Evolutionary conservation across 2,888 invertebrate species (phyloP), one percentile per base, ranked within the genome.

Genomic region (Yponomeuta sedellus): DNA sequence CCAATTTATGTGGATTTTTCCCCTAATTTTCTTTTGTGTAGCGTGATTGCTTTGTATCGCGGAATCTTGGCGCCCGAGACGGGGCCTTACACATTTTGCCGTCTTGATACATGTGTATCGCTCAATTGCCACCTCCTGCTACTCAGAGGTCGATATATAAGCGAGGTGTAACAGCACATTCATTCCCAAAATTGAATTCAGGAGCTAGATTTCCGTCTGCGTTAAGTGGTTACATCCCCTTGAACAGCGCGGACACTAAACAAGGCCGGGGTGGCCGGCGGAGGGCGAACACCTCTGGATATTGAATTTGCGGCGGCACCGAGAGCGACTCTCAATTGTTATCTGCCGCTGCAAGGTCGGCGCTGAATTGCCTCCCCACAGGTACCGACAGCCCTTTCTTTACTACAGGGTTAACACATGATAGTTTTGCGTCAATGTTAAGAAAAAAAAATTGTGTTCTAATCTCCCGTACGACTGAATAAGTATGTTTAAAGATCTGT

Each of bases 151-250:
- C 6, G n/a, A 10, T 20, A 1, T 12, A 22, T 58, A 19, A 20
- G 44, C 40, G 25, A 16, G 52, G 8, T 11, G 56, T 52, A 25
- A 25, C 22, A 52, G 56, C 56, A 25, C 28, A 25, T 76, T 73
- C 75, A 75, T 75, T 79, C 75, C 75, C 75, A 72, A 86, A 89
- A 90, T 88, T 88, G 82, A 86, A 88, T 89, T 88, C 77, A 76
- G 80, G 28, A 56, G 82, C 82, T 84, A 84, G 88, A 86, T 85
- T 87, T 86, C 81, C 82, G 79, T 82, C 78, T 80, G 81, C 86
- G 90, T 86, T 89, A 88, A 90, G 90, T 90, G 90, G 88, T 87
- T 85, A 87, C 86, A 88, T 85, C 84, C 86, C 82, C 82, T 80
- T 77, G 75, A 79, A 79, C 79, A 77, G 79, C 75, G 64, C 28